phyloP scores from a whole-genome alignment of 2,888 invertebrate species.

The Cheilosia grossa region DNA sequence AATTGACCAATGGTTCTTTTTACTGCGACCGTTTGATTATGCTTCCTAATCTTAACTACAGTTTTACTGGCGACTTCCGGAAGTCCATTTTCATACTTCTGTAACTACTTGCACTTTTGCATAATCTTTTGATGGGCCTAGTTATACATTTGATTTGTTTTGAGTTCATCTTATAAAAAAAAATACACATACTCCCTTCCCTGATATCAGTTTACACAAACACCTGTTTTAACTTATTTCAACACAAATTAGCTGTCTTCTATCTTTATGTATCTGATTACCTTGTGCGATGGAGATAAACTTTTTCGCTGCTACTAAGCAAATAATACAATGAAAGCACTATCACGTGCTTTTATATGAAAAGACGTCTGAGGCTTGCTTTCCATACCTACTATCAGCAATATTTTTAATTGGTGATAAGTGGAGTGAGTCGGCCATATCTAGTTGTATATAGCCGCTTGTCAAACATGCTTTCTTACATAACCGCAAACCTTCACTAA shows the following conservation, averaged over 20 bases:
- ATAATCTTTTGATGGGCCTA: too few relatives aligned
- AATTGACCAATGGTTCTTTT: background rate
- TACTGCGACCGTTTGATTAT: background rate
- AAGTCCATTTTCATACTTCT: background rate
- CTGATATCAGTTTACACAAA: background rate
- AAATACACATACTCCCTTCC: background rate
- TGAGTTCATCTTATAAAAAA: background rate
- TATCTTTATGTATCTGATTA: constrained; percentile 19
- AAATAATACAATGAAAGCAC: constrained; percentile 37
- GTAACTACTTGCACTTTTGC: too few relatives aligned
- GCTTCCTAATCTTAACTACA: background rate
- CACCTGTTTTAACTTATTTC: constrained; percentile 2
- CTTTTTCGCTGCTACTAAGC: constrained; percentile 24
- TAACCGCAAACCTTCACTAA: constrained; percentile 30
- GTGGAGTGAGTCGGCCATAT: constrained; percentile 28
- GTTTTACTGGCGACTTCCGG: background rate
- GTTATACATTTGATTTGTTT: background rate
- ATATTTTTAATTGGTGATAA: constrained; percentile 40
- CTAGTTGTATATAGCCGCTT: background rate
- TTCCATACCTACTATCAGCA: constrained; percentile 8
- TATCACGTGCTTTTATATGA: constrained; percentile 33
- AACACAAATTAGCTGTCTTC: background rate
- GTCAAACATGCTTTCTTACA: constrained; percentile 31
- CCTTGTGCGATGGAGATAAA: constrained; percentile 35
- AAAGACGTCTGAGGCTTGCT: constrained; percentile 19